Conservation (phyloP, 2,888 invertebrate species). For the Watsonalla cultraria region DNA sequence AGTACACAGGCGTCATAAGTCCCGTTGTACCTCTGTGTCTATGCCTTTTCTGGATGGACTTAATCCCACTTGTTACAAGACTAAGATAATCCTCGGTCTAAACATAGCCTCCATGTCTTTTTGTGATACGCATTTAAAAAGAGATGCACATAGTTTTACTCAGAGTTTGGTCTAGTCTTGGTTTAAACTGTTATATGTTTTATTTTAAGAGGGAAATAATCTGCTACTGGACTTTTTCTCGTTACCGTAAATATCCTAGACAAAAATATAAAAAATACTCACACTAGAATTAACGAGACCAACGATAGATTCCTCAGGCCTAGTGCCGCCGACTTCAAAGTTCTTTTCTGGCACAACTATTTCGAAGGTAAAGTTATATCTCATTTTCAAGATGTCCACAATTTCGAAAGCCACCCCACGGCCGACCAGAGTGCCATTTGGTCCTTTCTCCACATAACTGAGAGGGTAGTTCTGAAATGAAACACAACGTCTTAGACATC, state of each 20-base stretch:
- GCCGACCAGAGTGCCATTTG: constrained; percentile 79
- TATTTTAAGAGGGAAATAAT: too few species aligned
- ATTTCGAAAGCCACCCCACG: constrained; percentile 86
- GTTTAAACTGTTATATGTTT: too few species aligned
- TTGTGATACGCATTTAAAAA: too few species aligned
- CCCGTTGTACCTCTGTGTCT: too few species aligned
- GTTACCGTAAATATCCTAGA: background rate
- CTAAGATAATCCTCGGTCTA: too few species aligned
- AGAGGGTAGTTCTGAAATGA: constrained; percentile 80
- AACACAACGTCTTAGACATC: background rate
- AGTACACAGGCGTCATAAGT: too few species aligned
- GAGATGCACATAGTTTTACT: too few species aligned
- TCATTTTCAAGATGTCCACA: constrained; percentile 81
- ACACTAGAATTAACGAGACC: constrained; percentile 81
- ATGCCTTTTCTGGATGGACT: too few species aligned
- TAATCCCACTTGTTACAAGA: too few species aligned
- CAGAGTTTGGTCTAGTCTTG: too few species aligned
- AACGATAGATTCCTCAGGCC: constrained; percentile 79
- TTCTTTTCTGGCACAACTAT: constrained; percentile 81
- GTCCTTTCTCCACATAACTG: constrained; percentile 68
- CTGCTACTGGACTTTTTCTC: too few species aligned
- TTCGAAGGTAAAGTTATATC: constrained; percentile 86
- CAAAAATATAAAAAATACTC: constrained; percentile 25
- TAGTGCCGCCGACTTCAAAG: constrained; percentile 79
- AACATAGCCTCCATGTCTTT: too few species aligned